Base-by-base conservation (phyloP, 2,888 invertebrate genomes). In the Metalampra italica region DNA sequence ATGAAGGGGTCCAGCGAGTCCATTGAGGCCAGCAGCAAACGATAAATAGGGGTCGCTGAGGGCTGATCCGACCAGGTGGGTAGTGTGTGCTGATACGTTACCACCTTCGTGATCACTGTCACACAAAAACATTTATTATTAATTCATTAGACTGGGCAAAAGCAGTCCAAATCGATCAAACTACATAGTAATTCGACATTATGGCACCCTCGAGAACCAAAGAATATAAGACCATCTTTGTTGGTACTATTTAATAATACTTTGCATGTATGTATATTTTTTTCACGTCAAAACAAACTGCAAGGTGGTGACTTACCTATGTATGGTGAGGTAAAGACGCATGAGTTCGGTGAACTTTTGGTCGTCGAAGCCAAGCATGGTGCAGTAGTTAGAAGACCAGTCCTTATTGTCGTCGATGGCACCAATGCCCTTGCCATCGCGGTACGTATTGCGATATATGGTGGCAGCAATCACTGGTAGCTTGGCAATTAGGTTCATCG, bases 401-500 rank as follows among this genome's bases (percentile, higher is more conserved):
- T 98, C 98, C 79, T 95, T 95, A 76, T 93, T 92, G 51, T 94
- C 92, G 76, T 98, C 97, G 63, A 98, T 97, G 46, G 96, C 95
- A 41, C 96, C 96, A 60, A 97, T 94, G 42, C 95, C 94, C 58
- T 95, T 95, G 52, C 96, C 96, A 68, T 96, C 96, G 59, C 94
- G 91, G 82, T 93, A 96, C 30, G 95, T 90, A 82, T 98, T 98
- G 55, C 97, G 92, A 90, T 98, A 98, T 71, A 98, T 98, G 12
- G 96, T 96, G 12, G 98, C 97, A 0, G 98, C 98, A 13, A 98
- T 92, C 15, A 97, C 97, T 0, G 98, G 97, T 72, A 98, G 87
- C 82, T 98, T 98, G 45, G 98, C 98, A 73, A 98, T 97, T 66
- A 98, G 90, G 80, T 97, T 95, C 96, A 98, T 97, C 12, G 96